A percentile compares a stretch with the other conserved stretches of the same genome.
phyloP scores from a whole-genome alignment of 2,113 vertebrate genomes.

The Tamias sibiricus region DNA sequence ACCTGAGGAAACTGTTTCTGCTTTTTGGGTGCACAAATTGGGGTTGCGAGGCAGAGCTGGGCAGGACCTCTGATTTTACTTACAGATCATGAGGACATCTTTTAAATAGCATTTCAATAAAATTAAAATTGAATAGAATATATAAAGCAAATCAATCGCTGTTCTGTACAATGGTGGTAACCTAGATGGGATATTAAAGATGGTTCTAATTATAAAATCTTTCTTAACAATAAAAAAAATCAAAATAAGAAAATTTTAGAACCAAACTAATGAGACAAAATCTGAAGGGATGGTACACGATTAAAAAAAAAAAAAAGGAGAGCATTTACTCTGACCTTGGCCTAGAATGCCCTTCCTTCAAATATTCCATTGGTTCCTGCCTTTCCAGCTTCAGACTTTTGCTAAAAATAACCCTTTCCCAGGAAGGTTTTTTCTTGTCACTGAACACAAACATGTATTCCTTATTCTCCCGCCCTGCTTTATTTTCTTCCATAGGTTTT shows the following conservation, averaged over 20 bases:
- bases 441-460: accelerated
- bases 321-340: not conserved
- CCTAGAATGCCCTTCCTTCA: not conserved
- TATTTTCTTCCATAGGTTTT: not conserved
- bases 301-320: not conserved
- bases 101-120: not conserved
- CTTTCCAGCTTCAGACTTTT: not conserved
- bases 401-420: not conserved
- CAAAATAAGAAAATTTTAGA: not conserved
- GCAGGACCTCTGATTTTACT: not conserved
- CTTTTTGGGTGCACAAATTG: not conserved
- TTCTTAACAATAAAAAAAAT: not conserved
- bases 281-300: not conserved
- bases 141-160: not conserved
- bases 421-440: not conserved
- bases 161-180: not conserved
- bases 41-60: too few species aligned
- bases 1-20: not conserved
- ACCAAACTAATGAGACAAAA: not conserved
- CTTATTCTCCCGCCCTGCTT: not conserved
- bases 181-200: not conserved
- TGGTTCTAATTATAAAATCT: not conserved
- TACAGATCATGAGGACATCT: not conserved
- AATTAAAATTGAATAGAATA: not conserved
- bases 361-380: not conserved